Evolutionary conservation across 2,113 vertebrate genomes (phyloP).

Genomic region (Oceanites oceanicus): DNA sequence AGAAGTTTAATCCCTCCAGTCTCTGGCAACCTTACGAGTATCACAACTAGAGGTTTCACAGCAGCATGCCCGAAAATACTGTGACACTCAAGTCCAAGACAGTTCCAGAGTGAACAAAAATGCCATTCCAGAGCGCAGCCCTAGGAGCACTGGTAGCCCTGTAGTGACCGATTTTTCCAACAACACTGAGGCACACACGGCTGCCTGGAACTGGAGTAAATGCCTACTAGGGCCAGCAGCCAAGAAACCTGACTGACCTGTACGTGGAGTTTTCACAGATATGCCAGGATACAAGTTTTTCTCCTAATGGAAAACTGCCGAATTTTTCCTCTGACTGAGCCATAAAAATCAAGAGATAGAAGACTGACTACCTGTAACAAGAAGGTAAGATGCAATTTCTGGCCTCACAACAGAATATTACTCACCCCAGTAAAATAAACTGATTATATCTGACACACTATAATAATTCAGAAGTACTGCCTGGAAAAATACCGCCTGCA

Average conservation of each 20-base stretch:
- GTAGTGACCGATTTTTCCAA: background rate
- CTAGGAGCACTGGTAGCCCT: background rate
- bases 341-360: background rate
- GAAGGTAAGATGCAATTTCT: background rate
- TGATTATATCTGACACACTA: background rate
- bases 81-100: background rate
- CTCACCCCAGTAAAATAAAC: slow-evolving; percentile 1
- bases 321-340: background rate
- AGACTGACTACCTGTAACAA: background rate
- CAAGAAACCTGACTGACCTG: background rate
- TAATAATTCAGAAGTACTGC: background rate
- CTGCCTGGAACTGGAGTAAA: slow-evolving; percentile 19
- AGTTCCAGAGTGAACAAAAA: background rate
- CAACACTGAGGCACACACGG: background rate
- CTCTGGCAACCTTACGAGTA: background rate
- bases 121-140: background rate
- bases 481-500: slow-evolving; percentile 19
- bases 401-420: background rate
- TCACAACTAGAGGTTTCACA: background rate
- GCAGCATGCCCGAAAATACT: fast-evolving
- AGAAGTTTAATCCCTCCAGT: background rate
- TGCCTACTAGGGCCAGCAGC: background rate
- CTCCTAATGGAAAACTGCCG: background rate
- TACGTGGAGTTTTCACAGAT: background rate
- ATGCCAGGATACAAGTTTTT: background rate